Base-by-base conservation (phyloP, 2,888 invertebrate genomes). In the Agrochola macilenta region DNA sequence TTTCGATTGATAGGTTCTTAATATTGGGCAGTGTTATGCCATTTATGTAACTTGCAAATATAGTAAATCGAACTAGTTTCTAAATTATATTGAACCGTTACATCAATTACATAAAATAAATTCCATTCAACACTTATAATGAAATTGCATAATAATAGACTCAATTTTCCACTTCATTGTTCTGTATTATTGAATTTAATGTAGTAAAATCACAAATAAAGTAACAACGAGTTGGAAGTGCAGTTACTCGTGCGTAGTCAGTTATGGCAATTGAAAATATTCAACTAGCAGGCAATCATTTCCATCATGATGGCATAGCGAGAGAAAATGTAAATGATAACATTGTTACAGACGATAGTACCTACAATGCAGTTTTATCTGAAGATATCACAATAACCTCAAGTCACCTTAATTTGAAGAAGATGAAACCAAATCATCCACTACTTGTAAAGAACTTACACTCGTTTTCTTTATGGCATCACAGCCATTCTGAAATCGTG, bases 1-100 rank as follows among this genome's bases (percentile, higher is more conserved):
- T 82, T 76, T 77, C 35, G 65, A 76, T 80, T 74, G 74, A 68
- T 86, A 74, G 52, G 11, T 60, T 61, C n/a, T 26, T 76, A 65
- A 54, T 77, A 69, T 69, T 78, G 54, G 52, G 7, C 49, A 69
- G n/a, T 75, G 64, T 79, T 81, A 81, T 71, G 43, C 61, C 49
- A 54, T 78, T 81, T 79, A 81, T 75, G 65, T 76, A 79, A 83
- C 73, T 61, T 54, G 39, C 30, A 58, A 78, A 74, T 14, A 69
- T 72, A 49, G 54, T 30, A n/a, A 72, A 81, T 70, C 72, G 72
- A 75, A 72, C 79, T 69, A 74, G 81, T 83, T 84, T 77, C 69
- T 73, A 39, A 86, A 71, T 70, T 63, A 58, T 76, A 81, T 79
- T 66, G 35, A 69, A 80, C 39, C 14, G 46, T 61, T 68, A 75